Evolutionary conservation across 2,113 vertebrate genomes (phyloP).

Genomic region (Eulemur rufifrons): DNA sequence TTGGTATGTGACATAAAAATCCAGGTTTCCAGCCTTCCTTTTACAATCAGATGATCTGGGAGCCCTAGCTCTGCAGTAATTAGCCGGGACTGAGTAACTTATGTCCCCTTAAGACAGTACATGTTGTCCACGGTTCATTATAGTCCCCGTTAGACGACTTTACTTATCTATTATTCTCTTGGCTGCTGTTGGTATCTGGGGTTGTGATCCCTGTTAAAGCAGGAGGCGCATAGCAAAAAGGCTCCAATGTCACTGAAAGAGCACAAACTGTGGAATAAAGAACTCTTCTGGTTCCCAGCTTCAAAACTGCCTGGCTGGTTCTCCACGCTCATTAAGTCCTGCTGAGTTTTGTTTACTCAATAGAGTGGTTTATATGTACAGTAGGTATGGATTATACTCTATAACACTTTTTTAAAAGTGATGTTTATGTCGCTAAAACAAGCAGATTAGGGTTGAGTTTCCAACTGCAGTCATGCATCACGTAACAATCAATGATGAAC

Average conservation of each 20-base stretch:
- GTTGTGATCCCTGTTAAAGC: background rate
- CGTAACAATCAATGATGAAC: no score
- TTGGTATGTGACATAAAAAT: background rate
- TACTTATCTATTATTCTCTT: background rate
- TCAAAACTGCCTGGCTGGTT: background rate
- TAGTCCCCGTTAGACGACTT: background rate
- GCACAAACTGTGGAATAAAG: background rate
- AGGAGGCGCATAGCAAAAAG: background rate
- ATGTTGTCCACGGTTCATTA: background rate
- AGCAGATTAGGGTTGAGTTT: background rate
- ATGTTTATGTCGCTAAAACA: background rate
- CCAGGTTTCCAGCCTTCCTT: background rate
- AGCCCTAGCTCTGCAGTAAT: background rate
- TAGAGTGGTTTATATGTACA: background rate
- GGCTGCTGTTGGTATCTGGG: background rate
- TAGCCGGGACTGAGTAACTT: background rate
- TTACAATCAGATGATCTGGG: background rate
- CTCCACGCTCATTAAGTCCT: background rate
- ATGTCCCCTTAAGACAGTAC: background rate
- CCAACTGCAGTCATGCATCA: background rate
- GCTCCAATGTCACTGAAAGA: background rate
- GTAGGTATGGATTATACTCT: background rate
- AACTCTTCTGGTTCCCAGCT: background rate
- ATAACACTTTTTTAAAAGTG: background rate
- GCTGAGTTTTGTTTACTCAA: background rate